Evolutionary conservation across 2,797 vertebrate species (phyloP).

Genomic region (Eospalax fontanierii): DNA sequence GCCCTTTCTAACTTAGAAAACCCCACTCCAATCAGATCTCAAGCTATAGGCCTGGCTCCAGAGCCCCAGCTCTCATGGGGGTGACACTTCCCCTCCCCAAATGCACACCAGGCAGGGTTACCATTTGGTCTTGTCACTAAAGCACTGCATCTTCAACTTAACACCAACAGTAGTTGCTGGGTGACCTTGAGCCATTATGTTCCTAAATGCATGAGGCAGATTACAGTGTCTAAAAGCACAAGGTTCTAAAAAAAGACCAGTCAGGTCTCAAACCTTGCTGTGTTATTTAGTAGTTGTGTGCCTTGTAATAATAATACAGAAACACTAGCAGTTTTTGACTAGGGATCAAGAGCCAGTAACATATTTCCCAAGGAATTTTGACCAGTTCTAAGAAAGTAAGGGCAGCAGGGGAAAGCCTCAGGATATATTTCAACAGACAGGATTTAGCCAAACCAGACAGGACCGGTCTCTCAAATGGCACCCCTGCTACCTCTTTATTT

Average conservation of each 20-base stretch:
- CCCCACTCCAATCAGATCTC: neutral
- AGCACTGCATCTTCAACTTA: neutral
- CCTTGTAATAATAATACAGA: neutral
- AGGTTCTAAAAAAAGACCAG: neutral
- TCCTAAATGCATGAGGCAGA: neutral
- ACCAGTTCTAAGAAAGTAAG: conserved; percentile 4
- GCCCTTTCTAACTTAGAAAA: neutral
- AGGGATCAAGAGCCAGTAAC: neutral
- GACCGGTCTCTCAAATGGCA: neutral
- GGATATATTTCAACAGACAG: neutral
- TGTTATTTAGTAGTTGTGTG: neutral
- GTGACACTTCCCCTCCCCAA: neutral
- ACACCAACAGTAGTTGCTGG: neutral
- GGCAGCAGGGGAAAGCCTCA: neutral
- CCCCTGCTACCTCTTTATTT: neutral
- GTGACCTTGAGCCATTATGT: neutral
- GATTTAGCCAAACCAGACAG: neutral
- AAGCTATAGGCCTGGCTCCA: neutral
- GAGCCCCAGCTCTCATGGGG: neutral
- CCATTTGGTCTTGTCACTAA: neutral
- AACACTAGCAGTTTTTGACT: neutral
- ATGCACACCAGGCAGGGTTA: neutral
- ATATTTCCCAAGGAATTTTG: neutral
- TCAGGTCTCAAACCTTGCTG: neutral
- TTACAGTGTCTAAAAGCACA: neutral